These are phyloP conservation scores for Crematogaster levior DNA, from an alignment of 2,888 invertebrate genomes.

Conservation along the genomic window DNA sequence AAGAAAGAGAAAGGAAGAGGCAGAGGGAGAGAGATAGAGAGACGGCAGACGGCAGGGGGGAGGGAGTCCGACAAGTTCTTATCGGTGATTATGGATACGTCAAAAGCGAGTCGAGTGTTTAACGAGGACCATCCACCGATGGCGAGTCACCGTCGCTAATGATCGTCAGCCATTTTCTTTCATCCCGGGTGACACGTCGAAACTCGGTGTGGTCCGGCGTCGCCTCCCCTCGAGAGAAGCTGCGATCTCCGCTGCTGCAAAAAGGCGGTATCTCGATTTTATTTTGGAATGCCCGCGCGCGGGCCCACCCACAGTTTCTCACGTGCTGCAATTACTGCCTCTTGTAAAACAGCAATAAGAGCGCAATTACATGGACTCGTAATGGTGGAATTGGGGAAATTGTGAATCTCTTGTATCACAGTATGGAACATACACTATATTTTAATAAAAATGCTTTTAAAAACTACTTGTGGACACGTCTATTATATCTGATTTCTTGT, in stretches of 20 bases:
- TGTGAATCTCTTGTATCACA: not conserved
- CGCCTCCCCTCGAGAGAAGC: constrained; percentile 60
- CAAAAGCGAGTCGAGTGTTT: constrained; percentile 74
- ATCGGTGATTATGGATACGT: constrained; percentile 79
- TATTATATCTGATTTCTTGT: not conserved
- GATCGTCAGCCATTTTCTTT: constrained; percentile 77
- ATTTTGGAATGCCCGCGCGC: constrained; percentile 46
- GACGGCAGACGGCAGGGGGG: constrained; percentile 27
- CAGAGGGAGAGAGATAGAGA: not conserved
- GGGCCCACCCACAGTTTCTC: constrained; percentile 67
- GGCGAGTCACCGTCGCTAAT: constrained; percentile 81
- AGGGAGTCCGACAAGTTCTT: constrained; percentile 65
- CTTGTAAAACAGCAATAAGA: constrained; percentile 47
- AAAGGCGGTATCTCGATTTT: constrained; percentile 60
- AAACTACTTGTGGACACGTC: not conserved
- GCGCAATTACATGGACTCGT: constrained; percentile 42
- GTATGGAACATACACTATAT: not conserved
- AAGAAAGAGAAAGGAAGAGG: not conserved
- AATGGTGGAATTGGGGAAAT: constrained; percentile 27
- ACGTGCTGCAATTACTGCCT: constrained; percentile 43
- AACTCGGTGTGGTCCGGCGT: constrained; percentile 75
- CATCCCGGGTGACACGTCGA: constrained; percentile 74
- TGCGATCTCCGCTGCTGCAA: constrained; percentile 64
- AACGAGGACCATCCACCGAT: constrained; percentile 76
- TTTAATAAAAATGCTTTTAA: constrained; percentile 10